phyloP scores from a whole-genome alignment of 2,797 vertebrate species.

The Lepilemur ruficaudatus region DNA sequence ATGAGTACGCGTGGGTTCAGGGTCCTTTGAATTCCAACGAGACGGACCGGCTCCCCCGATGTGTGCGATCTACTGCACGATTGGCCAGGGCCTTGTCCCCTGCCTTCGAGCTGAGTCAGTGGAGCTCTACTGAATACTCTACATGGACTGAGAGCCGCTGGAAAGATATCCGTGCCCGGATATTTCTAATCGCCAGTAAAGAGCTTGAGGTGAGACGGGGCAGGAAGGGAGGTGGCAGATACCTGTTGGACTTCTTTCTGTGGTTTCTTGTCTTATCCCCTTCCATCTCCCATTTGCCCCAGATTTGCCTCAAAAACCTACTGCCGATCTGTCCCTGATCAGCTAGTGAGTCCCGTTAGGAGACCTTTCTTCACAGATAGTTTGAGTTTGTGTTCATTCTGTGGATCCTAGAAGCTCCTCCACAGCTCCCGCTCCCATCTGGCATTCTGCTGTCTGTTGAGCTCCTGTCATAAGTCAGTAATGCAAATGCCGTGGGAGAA shows the following conservation, averaged over 20 bases:
- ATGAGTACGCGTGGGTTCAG: constrained; percentile 90
- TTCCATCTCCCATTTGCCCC: background rate
- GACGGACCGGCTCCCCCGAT: constrained; percentile 83
- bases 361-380: background rate
- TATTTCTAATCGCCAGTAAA: constrained; percentile 94
- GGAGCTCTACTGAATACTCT: constrained; percentile 90
- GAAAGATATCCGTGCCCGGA: constrained; percentile 92
- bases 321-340: background rate
- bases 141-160: constrained; percentile 97
- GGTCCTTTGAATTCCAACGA: constrained; percentile 86
- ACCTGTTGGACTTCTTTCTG: background rate
- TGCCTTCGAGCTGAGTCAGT: constrained; percentile 91
- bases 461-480: background rate
- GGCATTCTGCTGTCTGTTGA: background rate
- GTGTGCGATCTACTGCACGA: constrained; percentile 87
- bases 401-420: background rate
- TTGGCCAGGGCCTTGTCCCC: constrained; percentile 89
- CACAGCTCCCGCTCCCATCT: background rate
- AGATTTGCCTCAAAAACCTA: background rate
- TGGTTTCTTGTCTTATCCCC: background rate
- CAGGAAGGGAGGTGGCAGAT: background rate
- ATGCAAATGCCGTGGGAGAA: background rate
- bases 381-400: background rate
- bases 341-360: background rate
- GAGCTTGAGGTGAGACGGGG: constrained; percentile 90